Evolutionary conservation across 2,888 invertebrate species (phyloP).

Genomic region (Sesamia inferens): DNA sequence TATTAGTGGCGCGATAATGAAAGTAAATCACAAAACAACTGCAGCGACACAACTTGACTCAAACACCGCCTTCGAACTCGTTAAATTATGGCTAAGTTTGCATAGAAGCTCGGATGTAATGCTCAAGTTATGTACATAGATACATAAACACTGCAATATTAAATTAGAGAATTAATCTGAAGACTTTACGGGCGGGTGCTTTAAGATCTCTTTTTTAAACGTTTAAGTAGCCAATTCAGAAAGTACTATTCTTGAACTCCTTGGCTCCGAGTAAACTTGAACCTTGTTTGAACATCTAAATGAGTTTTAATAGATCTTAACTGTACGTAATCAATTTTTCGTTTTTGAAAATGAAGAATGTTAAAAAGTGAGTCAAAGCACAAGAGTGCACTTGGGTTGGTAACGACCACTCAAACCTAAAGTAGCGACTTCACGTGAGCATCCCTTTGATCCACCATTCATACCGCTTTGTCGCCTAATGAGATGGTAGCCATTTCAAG

Average conservation of each 20-base stretch:
- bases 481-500: constrained; percentile 75
- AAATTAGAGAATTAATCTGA: constrained; percentile 15
- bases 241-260: neutral
- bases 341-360: constrained; percentile 73
- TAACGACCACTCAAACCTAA: constrained; percentile 77
- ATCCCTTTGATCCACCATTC: constrained; percentile 85
- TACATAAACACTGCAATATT: constrained; percentile 2
- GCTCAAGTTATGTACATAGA: neutral
- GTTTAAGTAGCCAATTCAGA: constrained; percentile 25
- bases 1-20: constrained; percentile 24
- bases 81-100: constrained; percentile 48
- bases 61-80: constrained; percentile 47
- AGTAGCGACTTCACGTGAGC: constrained; percentile 81
- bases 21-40: constrained; percentile 33
- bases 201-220: neutral
- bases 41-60: constrained; percentile 16
- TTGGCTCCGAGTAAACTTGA: neutral
- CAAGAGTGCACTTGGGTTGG: constrained; percentile 72
- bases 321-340: constrained; percentile 66
- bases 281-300: constrained; percentile 41
- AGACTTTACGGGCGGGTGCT: neutral
- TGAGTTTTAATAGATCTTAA: constrained; percentile 50
- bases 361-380: constrained; percentile 76
- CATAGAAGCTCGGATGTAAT: constrained; percentile 39
- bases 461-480: constrained; percentile 78